A percentile compares a stretch with the other conserved stretches of the same genome.
Conservation (phyloP, 2,797 vertebrate species). For the Microhierax caerulescens region DNA sequence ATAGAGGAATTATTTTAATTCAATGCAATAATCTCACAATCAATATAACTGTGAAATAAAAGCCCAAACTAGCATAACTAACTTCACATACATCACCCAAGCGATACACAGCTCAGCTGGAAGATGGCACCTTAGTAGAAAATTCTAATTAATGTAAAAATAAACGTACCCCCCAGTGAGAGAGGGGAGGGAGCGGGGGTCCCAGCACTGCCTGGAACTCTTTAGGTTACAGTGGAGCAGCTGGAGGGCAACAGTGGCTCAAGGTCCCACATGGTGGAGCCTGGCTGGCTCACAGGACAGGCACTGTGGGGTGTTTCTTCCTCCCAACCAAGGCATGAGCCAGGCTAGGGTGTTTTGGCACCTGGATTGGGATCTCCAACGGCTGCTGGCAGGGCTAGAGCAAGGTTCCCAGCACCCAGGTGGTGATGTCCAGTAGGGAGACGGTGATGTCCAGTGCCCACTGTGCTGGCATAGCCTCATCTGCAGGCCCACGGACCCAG, state of each 20-base stretch:
- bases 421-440: neutral
- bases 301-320: accelerated
- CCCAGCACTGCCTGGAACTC: neutral
- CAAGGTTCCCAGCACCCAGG: neutral
- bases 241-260: neutral
- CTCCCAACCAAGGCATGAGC: neutral
- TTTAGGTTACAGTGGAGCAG: neutral
- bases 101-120: neutral
- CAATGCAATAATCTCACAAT: neutral
- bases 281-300: accelerated
- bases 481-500: neutral
- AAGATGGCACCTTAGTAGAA: neutral
- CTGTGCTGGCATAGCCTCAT: neutral
- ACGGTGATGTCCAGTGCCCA: neutral
- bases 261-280: neutral
- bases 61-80: neutral
- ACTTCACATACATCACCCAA: accelerated
- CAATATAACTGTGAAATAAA: neutral
- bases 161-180: accelerated
- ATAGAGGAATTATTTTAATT: neutral
- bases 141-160: neutral
- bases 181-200: neutral
- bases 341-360: neutral
- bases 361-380: neutral
- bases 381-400: neutral